Evolutionary conservation across 2,113 vertebrate species (phyloP), one percentile per base, ranked within the genome.

Genomic region (Prunella fulvescens): DNA sequence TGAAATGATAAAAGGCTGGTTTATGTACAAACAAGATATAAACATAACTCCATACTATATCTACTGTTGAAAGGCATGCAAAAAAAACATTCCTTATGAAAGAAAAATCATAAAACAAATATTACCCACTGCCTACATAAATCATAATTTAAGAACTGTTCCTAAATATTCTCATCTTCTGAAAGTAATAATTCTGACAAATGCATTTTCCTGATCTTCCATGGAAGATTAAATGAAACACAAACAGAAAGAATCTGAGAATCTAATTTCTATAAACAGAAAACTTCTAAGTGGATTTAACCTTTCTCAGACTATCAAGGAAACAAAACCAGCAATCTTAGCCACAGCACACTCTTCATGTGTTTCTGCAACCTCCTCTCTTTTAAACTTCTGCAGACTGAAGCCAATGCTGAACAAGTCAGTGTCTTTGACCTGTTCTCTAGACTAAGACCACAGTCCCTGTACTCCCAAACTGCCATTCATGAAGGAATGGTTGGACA

Each of bases 321-420:
- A 74, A 94, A 82, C 14, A 88, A 65, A 85, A 24, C 4, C 47
- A 88, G 39, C 53, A 47, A 45, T 39, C 33, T 51, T 35, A 74
- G 37, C 47, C 44, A 71, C 28, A 44, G 28, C 6, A 50, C 0
- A 0, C 15, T 58, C 16, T 53, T 42, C 0, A 6, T 7, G 24
- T 14, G 3, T 50, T 84, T 90, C 50, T 84, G 45, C 24, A 62
- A 48, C 12, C 35, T 71, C 28, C 22, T 67, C 48, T 64, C 31
- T 14, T 62, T 17, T 31, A 15, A 7, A 81, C 19, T 62, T 70
- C 56, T 28, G 28, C 39, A 90, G 8, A 62, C 8, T 11, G 25
- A 90, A 78, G 56, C 19, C 47, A 70, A 19, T 23, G 19, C 31
- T 81, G 25, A 90, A 77, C 1, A 4, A 51, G 23, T 10, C 67